Evolutionary conservation across 2,888 invertebrate genomes (phyloP), one percentile per base, ranked within the genome.

Genomic region (Amblyjoppa proteus): DNA sequence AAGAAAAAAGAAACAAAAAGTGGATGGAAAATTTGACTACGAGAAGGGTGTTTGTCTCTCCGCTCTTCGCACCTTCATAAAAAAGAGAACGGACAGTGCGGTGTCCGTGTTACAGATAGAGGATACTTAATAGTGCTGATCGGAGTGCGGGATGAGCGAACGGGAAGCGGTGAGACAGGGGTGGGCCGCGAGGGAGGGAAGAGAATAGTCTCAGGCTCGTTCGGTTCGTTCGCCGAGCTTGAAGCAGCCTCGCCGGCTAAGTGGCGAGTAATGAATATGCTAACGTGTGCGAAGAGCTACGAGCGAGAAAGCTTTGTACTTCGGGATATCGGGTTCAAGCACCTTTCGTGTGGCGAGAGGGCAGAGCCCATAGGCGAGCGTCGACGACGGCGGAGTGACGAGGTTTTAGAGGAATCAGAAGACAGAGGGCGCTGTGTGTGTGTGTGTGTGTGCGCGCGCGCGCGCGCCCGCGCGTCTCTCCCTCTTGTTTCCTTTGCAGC

Each of bases 241-340:
- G 83, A 89, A 91, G 76, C 76, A 75, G 89, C 88, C 89, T 75
- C 89, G 49, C 41, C 74, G 90, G 87, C 89, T 91, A 92, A 93
- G 93, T 91, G 91, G 90, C 89, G 90, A 89, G 90, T 92, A 92
- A 93, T 93, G 92, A 92, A 93, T 92, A 93, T 92, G 92, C 92
- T 92, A 93, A 93, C 93, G 92, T 92, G 92, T 91, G 90, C 90
- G 90, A 91, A 91, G 90, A 83, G 90, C 77, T 81, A 81, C 88
- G 91, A 89, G 88, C 89, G 90, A 91, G 90, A 90, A 91, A 91
- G 91, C 92, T 93, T 92, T 92, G 92, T 92, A 89, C 90, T 91
- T 88, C 83, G 89, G 78, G 56, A 85, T 90, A 91, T 91, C 89
- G 90, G 88, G 91, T 92, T 91, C 91, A 91, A 91, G 92, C 89